Evolutionary conservation across 2,113 vertebrate species (phyloP), one percentile per base, ranked within the genome.

Genomic region (Pollachius pollachius): DNA sequence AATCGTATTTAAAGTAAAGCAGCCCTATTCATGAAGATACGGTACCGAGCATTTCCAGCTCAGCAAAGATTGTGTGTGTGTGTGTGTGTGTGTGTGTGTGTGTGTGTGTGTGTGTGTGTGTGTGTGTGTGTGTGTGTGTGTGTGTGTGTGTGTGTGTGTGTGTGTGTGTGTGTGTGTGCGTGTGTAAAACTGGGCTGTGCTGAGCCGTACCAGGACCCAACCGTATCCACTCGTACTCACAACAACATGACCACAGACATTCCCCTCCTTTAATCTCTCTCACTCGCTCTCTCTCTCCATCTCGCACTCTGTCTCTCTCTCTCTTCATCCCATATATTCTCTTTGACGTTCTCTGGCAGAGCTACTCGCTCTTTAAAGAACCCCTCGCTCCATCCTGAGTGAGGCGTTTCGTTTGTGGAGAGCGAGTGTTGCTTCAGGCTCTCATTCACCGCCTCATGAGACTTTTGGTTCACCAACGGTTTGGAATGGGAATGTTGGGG

Each of bases 151-250:
- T 54, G 52, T 54, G 52, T 54, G 52, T 52, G 48, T 52, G 48
- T 52, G 48, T 52, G 19, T 48, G 27, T 27, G 27, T 25, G 23
- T 56, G 52, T 62, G 68, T 25, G n/a, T 64, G 62, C 18, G 34
- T 64, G 62, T 37, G 62, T 64, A 68, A 30, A 80, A 78, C 19
- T 65, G 66, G 34, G 76, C 68, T 71, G 86, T 79, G 62, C 79
- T 85, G 82, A 84, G 71, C 77, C 41, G 87, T 90, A 90, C 87
- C 87, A 89, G 85, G 87, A 79, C 72, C 84, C 77, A 34, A 68
- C 77, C 82, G 84, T 77, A 72, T 67, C 79, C 25, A 72, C 65
- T 21, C 62, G 52, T 69, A 8, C 56, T 56, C 64, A 34, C 72
- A 80, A 61, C 78, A 75, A 37, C 78, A 62, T 75, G 76, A 79